Base-by-base conservation (phyloP, 2,113 vertebrate species). In the Trichechus manatus region DNA sequence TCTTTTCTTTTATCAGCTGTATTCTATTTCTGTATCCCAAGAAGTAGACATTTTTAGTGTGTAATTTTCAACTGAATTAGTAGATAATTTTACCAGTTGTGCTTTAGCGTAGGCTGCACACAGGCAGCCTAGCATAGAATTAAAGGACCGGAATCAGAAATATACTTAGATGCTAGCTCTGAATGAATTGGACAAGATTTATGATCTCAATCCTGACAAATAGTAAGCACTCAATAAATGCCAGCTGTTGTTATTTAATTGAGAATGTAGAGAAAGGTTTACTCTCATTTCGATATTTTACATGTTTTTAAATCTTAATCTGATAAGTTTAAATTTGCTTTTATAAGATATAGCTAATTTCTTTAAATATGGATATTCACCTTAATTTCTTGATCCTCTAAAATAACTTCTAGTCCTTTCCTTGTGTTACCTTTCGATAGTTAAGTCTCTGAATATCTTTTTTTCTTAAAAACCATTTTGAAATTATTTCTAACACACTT, bases 51-150 rank as follows among this genome's bases (percentile, higher is more conserved):
- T 87, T 89, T 93, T 96, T 92, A 89, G 47, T 9, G 13, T 68
- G 44, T 25, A 63, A 95, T 95, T 96, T 95, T 83, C 44, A 63
- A 63, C 13, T 75, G 56, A 93, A 93, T 93, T 96, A 95, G 94
- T 84, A 95, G 25, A 79, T 87, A 97, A 80, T 87, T 91, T 96
- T 91, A 70, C 4, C 27, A 83, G 4, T 80, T 80, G 79, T 96
- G 20, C 80, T 96, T 39, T 59, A 82, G 72, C 20, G 23, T 39
- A 23, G n/a, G 72, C 72, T 74, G 17, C n/a, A 74, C 36, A 80
- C n/a, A 29, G 50, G 1, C 61, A 80, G 47, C 1, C 66, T 87
- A 22, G 22, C 11, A 11, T 39, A 27, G 50, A 85, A 89, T 50
- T 53, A 83, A 86, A 83, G 31, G 33, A 79, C 19, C 39, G 42